phyloP scores from a whole-genome alignment of 2,797 vertebrate species.

The Oophaga sylvatica region DNA sequence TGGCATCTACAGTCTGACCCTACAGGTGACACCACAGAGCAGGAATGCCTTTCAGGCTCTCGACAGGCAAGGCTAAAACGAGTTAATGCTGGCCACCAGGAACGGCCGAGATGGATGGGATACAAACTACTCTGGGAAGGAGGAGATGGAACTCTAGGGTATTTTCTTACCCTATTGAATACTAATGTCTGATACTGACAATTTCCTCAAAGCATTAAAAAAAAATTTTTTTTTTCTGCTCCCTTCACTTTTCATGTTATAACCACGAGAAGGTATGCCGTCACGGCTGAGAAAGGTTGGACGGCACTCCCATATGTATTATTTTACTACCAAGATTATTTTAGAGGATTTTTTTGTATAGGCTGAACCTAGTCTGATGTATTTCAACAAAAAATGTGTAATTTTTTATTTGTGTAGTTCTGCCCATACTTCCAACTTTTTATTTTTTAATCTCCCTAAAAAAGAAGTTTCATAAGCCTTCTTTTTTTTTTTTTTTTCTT shows the following conservation, averaged over 20 bases:
- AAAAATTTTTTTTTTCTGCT: slow-evolving; percentile 29
- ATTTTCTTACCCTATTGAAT: slow-evolving; percentile 40
- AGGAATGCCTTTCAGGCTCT: slow-evolving; percentile 1
- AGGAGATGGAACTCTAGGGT: slow-evolving; percentile 44
- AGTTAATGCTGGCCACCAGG: slow-evolving; percentile 28
- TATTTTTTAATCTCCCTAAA: slow-evolving; percentile 38
- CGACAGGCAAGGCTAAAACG: slow-evolving; percentile 14
- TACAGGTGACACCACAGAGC: slow-evolving; percentile 28
- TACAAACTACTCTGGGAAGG: slow-evolving; percentile 41
- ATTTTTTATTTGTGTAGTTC: slow-evolving; percentile 82
- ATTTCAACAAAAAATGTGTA: slow-evolving; percentile 81
- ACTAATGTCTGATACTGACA: slow-evolving; percentile 56
- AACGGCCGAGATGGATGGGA: slow-evolving; percentile 9
- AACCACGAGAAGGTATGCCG: slow-evolving; percentile 28
- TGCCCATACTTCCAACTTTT: slow-evolving; percentile 70
- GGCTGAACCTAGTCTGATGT: slow-evolving; percentile 78
- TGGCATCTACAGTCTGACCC: neutral
- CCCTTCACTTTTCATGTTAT: slow-evolving; percentile 53
- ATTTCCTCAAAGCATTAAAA: slow-evolving; percentile 58
- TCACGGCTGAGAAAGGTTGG: slow-evolving; percentile 17
- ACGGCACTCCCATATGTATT: slow-evolving; percentile 69
- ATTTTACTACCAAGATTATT: slow-evolving; percentile 86
- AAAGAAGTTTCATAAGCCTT: slow-evolving; percentile 4
- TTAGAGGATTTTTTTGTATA: slow-evolving; percentile 82
- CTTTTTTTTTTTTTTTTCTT: neutral